Percentiles rank a stretch among this genome's conserved stretches.
Conservation (phyloP, 2,113 vertebrate genomes). For the Mellivora capensis region DNA sequence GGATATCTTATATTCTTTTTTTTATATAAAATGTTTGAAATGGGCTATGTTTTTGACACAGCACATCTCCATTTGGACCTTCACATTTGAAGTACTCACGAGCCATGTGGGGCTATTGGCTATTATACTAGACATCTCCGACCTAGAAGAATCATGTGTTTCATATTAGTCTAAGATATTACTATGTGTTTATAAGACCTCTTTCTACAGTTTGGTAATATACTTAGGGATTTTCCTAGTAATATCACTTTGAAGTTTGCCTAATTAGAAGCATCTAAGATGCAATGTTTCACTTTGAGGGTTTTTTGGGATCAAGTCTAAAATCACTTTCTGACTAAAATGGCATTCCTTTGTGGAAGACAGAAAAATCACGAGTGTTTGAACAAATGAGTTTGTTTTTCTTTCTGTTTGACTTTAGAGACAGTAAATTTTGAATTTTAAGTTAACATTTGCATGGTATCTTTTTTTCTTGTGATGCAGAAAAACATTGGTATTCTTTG, state of each 20-base stretch:
- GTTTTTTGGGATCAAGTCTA: not conserved
- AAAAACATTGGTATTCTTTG: constrained; percentile 10
- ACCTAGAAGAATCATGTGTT: not conserved
- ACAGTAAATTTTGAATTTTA: constrained; percentile 32
- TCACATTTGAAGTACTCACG: not conserved
- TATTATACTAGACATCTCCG: not conserved
- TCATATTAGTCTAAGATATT: not conserved
- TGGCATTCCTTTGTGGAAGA: constrained; percentile 18
- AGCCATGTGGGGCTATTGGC: not conserved
- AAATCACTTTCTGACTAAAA: constrained; percentile 15
- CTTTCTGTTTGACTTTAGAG: constrained; percentile 14
- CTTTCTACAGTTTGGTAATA: not conserved
- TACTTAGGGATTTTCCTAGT: not conserved
- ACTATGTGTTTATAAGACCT: not conserved
- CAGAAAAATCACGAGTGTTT: constrained; percentile 14
- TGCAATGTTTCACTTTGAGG: not conserved
- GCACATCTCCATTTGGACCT: not conserved
- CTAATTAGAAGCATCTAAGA: constrained; percentile 29
- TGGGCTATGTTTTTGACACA: not conserved
- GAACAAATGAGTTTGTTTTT: constrained; percentile 21
- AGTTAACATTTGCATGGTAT: not conserved
- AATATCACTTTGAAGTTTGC: constrained; percentile 28
- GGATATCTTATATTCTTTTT: not conserved
- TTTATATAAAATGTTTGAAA: not conserved
- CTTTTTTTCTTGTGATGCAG: not conserved